These are phyloP conservation scores for Dasysyrphus albostriatus DNA, from an alignment of 2,888 invertebrate genomes.

Conservation along the genomic window DNA sequence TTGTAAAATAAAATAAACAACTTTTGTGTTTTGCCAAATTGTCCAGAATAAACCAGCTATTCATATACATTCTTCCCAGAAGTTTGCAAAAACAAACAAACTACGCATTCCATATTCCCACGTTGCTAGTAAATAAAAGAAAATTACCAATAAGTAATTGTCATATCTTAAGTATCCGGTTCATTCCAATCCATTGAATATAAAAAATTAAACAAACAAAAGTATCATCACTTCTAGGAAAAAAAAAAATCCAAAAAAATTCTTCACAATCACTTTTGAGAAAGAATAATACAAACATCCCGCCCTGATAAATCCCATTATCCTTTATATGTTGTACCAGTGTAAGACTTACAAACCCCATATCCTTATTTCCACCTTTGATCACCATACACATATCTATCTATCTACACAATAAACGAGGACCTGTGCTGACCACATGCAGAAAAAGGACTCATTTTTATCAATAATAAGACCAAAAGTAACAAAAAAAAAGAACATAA, in stretches of 20 bases:
- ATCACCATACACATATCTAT: neutral
- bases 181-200: conserved; percentile 34
- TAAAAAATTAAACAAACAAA: neutral
- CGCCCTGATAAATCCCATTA: conserved; percentile 35
- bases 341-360: neutral
- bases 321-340: conserved; percentile 6
- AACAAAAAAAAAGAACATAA: conserved; percentile 51
- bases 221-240: conserved; percentile 21
- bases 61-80: neutral
- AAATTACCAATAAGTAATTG: neutral
- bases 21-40: conserved; percentile 2
- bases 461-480: neutral
- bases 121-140: neutral
- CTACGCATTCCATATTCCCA: conserved; percentile 7
- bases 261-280: conserved; percentile 4
- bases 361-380: conserved; percentile 27
- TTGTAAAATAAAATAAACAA: conserved; percentile 4
- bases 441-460: conserved; percentile 20
- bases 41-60: neutral
- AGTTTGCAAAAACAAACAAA: conserved; percentile 23
- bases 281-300: conserved; percentile 23
- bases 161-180: conserved; percentile 7
- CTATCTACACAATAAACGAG: neutral
- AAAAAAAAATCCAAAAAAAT: neutral
- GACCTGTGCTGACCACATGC: conserved; percentile 34